These are phyloP conservation scores for Heterotilapia buettikoferi DNA, from an alignment of 2,113 vertebrate species.

Conservation along the genomic window DNA sequence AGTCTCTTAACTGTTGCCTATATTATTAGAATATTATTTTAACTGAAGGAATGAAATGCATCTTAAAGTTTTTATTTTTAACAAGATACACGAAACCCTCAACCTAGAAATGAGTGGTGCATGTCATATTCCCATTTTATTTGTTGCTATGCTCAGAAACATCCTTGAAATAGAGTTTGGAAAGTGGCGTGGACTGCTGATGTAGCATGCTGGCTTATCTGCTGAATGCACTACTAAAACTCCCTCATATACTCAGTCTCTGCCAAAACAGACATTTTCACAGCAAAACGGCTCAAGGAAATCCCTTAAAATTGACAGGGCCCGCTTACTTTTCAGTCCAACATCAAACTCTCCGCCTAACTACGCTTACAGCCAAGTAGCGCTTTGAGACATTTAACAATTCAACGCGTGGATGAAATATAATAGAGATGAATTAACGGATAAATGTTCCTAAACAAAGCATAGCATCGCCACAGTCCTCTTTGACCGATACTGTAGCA, in stretches of 20 bases:
- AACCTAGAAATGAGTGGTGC: neutral
- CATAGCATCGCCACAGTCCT: neutral
- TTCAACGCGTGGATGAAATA: neutral
- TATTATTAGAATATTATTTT: neutral
- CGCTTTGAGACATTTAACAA: neutral
- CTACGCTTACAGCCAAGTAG: neutral
- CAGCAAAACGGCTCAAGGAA: slow-evolving; percentile 33
- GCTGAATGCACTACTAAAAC: slow-evolving; percentile 33
- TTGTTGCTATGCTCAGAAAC: slow-evolving; percentile 4
- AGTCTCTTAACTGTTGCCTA: neutral
- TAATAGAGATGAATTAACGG: slow-evolving; percentile 5
- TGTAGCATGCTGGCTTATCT: slow-evolving; percentile 30
- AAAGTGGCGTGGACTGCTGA: slow-evolving; percentile 24
- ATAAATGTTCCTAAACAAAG: slow-evolving; percentile 2
- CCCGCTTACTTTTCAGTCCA: slow-evolving; percentile 26
- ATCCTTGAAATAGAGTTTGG: neutral
- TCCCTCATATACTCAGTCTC: neutral
- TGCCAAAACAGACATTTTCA: slow-evolving; percentile 32
- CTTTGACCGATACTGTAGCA: neutral
- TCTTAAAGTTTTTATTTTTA: neutral
- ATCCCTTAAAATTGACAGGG: slow-evolving; percentile 32
- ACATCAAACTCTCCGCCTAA: neutral
- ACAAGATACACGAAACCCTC: neutral
- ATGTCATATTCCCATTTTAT: slow-evolving; percentile 2
- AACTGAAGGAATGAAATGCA: neutral